Conservation (phyloP, 1,140 invertebrate genomes). For the Caenorhabditis remanei region DNA sequence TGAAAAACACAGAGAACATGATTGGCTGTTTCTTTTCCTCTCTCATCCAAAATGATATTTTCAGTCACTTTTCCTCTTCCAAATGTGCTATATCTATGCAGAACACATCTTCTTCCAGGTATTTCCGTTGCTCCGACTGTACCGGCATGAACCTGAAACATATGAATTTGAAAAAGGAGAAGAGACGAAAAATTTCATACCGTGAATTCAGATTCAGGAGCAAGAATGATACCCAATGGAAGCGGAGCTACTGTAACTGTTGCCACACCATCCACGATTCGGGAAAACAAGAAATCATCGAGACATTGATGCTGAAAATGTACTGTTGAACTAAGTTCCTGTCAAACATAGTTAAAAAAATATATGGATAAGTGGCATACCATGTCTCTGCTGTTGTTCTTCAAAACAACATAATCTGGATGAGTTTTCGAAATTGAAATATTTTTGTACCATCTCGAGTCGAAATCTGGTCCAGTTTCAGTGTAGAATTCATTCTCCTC, state of each 20-base stretch:
- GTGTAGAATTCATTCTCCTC: neutral
- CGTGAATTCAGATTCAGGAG: neutral
- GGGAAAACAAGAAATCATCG: neutral
- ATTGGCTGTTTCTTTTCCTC: conserved; percentile 3
- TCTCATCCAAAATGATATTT: neutral
- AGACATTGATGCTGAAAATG: neutral
- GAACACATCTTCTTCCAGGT: neutral
- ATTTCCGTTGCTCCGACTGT: neutral
- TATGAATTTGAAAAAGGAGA: neutral
- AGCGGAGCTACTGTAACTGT: neutral
- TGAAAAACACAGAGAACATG: neutral
- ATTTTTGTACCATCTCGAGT: conserved; percentile 2
- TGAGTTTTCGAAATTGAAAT: neutral
- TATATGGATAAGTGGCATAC: neutral
- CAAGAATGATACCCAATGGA: neutral
- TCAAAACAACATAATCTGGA: conserved; percentile 9
- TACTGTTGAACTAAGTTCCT: no score
- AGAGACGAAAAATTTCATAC: neutral
- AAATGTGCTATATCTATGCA: neutral
- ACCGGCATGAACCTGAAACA: neutral
- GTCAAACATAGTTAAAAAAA: neutral
- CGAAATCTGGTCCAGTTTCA: conserved; percentile 25
- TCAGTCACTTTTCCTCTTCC: neutral
- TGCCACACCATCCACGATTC: neutral
- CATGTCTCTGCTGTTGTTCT: neutral